These are phyloP conservation scores for Andrena cerasifolii DNA, from an alignment of 1,140 invertebrate genomes.

Conservation along the genomic window DNA sequence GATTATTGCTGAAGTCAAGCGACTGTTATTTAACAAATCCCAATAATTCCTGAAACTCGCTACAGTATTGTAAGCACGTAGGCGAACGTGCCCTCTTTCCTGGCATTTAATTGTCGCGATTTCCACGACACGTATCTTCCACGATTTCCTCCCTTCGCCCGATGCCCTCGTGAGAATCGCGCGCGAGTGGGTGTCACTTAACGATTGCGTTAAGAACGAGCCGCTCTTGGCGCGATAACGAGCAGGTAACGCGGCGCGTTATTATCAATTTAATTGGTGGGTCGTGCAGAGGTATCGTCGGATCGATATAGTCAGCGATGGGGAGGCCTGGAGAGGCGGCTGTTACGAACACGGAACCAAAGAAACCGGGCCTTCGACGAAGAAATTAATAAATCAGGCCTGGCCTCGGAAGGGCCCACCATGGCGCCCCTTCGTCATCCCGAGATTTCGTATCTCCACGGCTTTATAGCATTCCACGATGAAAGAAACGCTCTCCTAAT, in stretches of 20 bases:
- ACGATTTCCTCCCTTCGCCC: neutral
- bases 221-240: constrained; percentile 42
- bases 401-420: constrained; percentile 32
- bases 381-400: constrained; percentile 65
- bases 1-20: too few relatives aligned
- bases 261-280: constrained; percentile 65
- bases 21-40: too few relatives aligned
- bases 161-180: neutral
- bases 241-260: constrained; percentile 55
- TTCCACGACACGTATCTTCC: constrained; percentile 7
- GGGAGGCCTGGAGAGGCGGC: neutral
- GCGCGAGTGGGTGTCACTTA: constrained; percentile 26
- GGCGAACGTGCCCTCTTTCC: too few relatives aligned
- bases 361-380: constrained; percentile 21
- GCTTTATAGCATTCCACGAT: constrained; percentile 49
- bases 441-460: constrained; percentile 50
- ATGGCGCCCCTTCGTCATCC: constrained; percentile 52
- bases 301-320: constrained; percentile 35
- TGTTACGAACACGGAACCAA: constrained; percentile 20
- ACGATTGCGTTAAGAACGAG: constrained; percentile 40
- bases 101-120: neutral
- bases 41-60: too few relatives aligned
- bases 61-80: too few relatives aligned
- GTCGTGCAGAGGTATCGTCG: constrained; percentile 43
- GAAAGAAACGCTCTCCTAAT: constrained; percentile 58